phyloP scores from a whole-genome alignment of 2,888 invertebrate genomes.

The Conistra vaccinii region DNA sequence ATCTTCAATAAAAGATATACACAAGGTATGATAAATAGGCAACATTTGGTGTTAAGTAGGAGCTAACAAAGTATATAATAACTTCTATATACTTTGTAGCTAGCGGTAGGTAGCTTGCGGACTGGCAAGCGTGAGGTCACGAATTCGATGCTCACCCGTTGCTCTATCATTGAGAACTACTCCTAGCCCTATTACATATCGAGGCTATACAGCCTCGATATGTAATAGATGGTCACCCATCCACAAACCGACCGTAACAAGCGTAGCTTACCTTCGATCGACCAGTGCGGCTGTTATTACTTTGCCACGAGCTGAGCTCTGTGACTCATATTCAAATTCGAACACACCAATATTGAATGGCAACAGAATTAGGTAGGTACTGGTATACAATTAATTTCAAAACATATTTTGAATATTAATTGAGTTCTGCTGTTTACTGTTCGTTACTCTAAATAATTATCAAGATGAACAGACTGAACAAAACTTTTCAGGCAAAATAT shows the following conservation, averaged over 20 bases:
- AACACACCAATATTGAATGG: not conserved
- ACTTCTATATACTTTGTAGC: too few relatives aligned
- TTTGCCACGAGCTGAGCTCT: not conserved
- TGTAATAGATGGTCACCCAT: not conserved
- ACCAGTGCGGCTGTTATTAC: too few relatives aligned
- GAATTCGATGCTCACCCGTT: too few relatives aligned
- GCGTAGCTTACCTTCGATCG: not conserved
- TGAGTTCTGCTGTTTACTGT: slow-evolving; percentile 1
- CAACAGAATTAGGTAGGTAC: not conserved
- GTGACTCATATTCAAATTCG: not conserved
- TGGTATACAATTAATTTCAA: not conserved
- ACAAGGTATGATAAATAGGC: too few relatives aligned
- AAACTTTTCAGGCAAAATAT: slow-evolving; percentile 41
- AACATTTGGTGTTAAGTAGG: too few relatives aligned
- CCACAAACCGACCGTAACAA: not conserved
- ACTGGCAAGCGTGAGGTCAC: too few relatives aligned
- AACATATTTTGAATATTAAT: slow-evolving; percentile 28
- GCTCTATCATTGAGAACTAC: too few relatives aligned
- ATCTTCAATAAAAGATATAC: too few relatives aligned
- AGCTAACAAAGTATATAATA: too few relatives aligned
- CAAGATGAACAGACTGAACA: not conserved
- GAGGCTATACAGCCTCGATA: too few relatives aligned
- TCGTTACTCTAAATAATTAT: slow-evolving; percentile 16
- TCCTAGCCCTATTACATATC: too few relatives aligned
- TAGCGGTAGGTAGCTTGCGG: too few relatives aligned